Evolutionary conservation across 2,113 vertebrate genomes (phyloP), one percentile per base, ranked within the genome.

Genomic region (Toxostoma redivivum): DNA sequence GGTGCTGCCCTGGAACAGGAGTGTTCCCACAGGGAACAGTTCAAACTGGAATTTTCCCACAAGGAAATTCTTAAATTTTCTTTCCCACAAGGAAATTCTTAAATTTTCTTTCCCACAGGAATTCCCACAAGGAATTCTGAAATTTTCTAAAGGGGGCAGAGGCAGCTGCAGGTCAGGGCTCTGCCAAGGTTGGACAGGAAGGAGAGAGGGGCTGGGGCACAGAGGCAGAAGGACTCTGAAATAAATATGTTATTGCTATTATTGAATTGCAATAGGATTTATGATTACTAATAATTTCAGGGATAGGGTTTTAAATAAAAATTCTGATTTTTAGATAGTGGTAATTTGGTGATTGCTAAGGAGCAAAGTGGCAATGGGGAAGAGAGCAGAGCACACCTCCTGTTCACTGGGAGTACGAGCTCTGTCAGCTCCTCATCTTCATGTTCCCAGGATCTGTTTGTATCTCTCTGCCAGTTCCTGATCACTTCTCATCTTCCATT

Each of bases 401-500:
- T 19, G 65, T 25, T 14, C 24, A 4, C 0, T 9, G n/a, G 16
- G 74, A 58, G 50, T 37, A 2, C 1, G 60, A 66, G 83, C 58
- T 91, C 30, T 16, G 24, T 7, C 47, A 67, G 48, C 77, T 7
- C 74, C 87, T 42, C n/a, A 0, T 47, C 65, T 8, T 8, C 19
- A 0, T 7, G 0, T 24, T 51, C 0, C 1, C 60, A 57, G 44
- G 25, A 15, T 54, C 67, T 57, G 33, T 15, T 8, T 33, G 50
- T 84, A 33, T 45, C 19, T 9, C 54, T 73, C 44, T 65, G 44
- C 76, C 31, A 35, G 18, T 3, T 62, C 69, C 67, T 40, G 16
- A 11, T 18, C 4, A 1, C 18, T 82, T 47, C 23, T 62, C 81
- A 44, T 22, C 78, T 62, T 31, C 58, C 13, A 2, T 74, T 54